phyloP scores from a whole-genome alignment of 2,888 invertebrate species.

The Allolobophora icterica region DNA sequence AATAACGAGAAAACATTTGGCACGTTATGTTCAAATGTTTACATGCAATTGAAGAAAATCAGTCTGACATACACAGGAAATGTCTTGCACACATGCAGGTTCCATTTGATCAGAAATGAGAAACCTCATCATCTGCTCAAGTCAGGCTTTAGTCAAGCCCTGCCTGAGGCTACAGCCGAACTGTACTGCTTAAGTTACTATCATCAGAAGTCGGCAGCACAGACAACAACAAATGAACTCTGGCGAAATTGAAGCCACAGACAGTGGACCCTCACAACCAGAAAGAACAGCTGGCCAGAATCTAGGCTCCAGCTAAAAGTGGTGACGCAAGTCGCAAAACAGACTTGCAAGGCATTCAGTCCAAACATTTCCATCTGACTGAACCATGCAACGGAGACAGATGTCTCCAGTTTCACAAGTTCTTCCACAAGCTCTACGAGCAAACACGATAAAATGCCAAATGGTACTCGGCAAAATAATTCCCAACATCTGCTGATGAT shows the following conservation, averaged over 20 bases:
- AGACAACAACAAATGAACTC: constrained; percentile 1
- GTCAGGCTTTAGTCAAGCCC: neutral
- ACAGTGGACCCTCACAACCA: neutral
- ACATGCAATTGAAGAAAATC: neutral
- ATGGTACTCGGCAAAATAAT: neutral
- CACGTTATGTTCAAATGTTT: neutral
- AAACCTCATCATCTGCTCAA: neutral
- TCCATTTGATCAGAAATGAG: neutral
- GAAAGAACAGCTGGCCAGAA: neutral
- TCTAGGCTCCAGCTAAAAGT: neutral
- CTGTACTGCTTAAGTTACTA: neutral
- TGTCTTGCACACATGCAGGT: neutral
- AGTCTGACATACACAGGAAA: constrained; percentile 11
- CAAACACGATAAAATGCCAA: constrained; percentile 20
- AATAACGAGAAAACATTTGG: neutral
- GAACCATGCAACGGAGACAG: neutral
- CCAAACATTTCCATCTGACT: neutral
- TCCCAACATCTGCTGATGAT: neutral
- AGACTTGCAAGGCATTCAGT: neutral
- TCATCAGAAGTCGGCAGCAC: neutral
- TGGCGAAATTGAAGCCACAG: neutral
- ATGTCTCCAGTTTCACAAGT: neutral
- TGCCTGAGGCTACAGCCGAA: neutral
- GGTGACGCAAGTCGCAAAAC: neutral
- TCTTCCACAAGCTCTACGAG: neutral